Percentiles rank a stretch among this genome's conserved stretches.
phyloP scores from a whole-genome alignment of 2,888 invertebrate genomes.

The Chrysotoxum bicinctum region DNA sequence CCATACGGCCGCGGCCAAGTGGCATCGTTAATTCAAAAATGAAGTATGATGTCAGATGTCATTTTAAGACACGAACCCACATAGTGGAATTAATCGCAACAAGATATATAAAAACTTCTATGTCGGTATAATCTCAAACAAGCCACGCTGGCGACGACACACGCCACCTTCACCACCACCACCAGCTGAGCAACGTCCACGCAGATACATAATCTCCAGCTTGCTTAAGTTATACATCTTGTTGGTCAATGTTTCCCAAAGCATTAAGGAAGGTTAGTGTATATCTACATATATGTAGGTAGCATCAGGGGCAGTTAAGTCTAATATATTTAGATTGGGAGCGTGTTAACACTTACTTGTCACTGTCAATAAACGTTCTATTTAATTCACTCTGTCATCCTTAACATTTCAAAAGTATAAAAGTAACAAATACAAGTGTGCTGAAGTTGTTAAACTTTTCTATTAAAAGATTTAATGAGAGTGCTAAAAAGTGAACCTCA shows the following conservation, averaged over 20 bases:
- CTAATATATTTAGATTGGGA: not conserved
- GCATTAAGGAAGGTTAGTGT: not conserved
- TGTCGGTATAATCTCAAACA: not conserved
- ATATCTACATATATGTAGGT: no score
- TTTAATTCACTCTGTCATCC: not conserved
- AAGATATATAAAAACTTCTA: slow-evolving; percentile 38
- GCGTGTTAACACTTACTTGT: slow-evolving; percentile 4
- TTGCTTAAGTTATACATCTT: not conserved
- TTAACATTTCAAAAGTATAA: not conserved
- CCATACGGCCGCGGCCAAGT: no score
- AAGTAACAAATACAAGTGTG: not conserved
- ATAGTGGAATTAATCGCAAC: slow-evolving; percentile 49
- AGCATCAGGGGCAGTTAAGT: not conserved
- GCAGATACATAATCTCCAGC: not conserved
- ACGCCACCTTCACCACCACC: not conserved
- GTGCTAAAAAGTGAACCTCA: not conserved
- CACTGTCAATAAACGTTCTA: slow-evolving; percentile 9
- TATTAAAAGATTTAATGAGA: slow-evolving; percentile 23
- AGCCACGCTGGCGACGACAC: slow-evolving; percentile 3
- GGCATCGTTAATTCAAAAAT: slow-evolving; percentile 28
- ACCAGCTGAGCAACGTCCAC: not conserved
- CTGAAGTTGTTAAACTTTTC: slow-evolving; percentile 25
- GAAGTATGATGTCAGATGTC: slow-evolving; percentile 62
- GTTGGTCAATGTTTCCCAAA: slow-evolving; percentile 1
- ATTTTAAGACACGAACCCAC: slow-evolving; percentile 41